Base-by-base conservation (phyloP, 2,888 invertebrate genomes). In the Heteropelma amictum region DNA sequence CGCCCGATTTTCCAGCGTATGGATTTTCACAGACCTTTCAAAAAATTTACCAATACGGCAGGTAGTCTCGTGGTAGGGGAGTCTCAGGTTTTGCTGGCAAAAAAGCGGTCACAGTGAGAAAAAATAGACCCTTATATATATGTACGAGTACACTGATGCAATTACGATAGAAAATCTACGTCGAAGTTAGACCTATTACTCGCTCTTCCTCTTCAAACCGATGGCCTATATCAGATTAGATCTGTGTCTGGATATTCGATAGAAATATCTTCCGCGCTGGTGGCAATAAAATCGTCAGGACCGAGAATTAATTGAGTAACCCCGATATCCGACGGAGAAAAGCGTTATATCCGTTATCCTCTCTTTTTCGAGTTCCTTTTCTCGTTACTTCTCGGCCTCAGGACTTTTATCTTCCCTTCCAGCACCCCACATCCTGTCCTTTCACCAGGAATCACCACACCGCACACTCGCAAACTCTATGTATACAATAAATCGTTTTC, bases 281-380 rank as follows among this genome's bases (percentile, higher is more conserved):
- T 61, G 30, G 69, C 30, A 64, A 71, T 71, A 56, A 58, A 71
- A 64, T 71, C 49, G 49, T 64, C 64, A 49, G 58, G 49, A 71
- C 64, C 63, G 58, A 30, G 56, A 71, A 64, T 71, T 64, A 71
- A 71, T 65, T 42, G 71, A 64, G 71, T 71, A 64, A 64, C 17
- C 51, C 51, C 58, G 64, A 71, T 64, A 64, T 58, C 71, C 64
- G 64, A 26, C 17, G 42, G 49, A 40, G 40, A 64, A n/a, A 58
- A 64, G 71, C 49, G 30, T 38, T 42, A 58, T 64, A 71, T 58
- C 58, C 33, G 47, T 51, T 26, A 28, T 1, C 33, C 63, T 40
- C 19, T 14, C 35, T 47, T 64, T 58, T 56, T 21, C 38, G 12
- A 54, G 42, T 65, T 65, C 23, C 45, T 53, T 65, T 65, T 33